A percentile compares a stretch with the other conserved stretches of the same genome.
Conservation (phyloP, 2,888 invertebrate species). For the Cryptophagus acutangulus region DNA sequence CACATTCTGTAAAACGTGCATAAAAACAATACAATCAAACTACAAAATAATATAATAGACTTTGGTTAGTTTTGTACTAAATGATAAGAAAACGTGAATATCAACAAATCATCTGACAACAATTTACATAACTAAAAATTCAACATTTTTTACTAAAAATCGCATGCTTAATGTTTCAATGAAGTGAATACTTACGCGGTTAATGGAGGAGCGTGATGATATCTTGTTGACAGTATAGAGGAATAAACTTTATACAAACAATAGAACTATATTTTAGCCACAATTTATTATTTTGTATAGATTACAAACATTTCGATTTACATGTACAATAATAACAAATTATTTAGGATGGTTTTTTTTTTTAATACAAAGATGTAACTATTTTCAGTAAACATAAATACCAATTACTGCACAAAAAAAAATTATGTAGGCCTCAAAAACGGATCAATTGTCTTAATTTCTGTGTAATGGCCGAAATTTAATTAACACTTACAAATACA, state of each 20-base stretch:
- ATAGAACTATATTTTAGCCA: conserved; percentile 29
- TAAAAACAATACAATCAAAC: conserved; percentile 11
- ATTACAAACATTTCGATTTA: conserved; percentile 36
- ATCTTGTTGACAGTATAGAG: conserved; percentile 7
- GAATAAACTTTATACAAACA: conserved; percentile 19
- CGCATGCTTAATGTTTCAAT: no score
- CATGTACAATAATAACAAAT: conserved; percentile 33
- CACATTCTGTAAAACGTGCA: conserved; percentile 58
- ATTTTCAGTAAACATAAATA: no score
- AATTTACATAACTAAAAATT: conserved; percentile 28
- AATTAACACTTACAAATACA: conserved; percentile 24
- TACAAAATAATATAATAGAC: conserved; percentile 12
- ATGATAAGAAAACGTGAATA: conserved; percentile 17
- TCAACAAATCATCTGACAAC: conserved; percentile 42
- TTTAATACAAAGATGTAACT: no score
- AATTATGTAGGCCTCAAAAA: no score
- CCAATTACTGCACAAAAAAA: no score
- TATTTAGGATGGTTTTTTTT: no score
- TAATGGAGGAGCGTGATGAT: no score
- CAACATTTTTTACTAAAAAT: conserved; percentile 1
- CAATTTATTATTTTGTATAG: conserved; percentile 39
- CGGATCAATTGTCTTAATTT: no score
- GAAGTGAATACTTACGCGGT: no score
- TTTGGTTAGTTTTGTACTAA: no score
- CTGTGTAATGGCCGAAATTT: no score